Evolutionary conservation across 2,797 vertebrate genomes (phyloP).

Genomic region (Diglossa cyanea): DNA sequence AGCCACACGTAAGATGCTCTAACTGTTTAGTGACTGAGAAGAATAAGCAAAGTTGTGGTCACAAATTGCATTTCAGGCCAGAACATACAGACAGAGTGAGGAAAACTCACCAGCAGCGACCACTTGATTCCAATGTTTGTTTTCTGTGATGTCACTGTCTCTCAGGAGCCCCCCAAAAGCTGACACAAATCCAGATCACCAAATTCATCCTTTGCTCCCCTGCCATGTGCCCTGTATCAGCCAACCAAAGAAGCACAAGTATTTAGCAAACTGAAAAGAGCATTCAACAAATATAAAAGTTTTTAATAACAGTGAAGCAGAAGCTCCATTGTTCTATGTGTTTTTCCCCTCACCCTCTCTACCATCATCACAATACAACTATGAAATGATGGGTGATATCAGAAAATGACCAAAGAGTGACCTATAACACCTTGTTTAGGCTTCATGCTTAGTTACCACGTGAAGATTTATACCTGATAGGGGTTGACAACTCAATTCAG

Average conservation of each 20-base stretch:
- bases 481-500: neutral
- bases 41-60: neutral
- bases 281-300: neutral
- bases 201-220: neutral
- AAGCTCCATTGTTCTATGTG: neutral
- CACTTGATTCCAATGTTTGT: neutral
- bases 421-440: neutral
- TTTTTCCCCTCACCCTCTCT: neutral
- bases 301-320: neutral
- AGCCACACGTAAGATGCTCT: neutral
- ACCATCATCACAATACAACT: neutral
- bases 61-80: neutral
- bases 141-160: neutral
- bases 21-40: neutral
- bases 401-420: neutral
- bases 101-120: neutral
- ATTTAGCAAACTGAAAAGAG: neutral
- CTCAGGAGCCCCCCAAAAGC: neutral
- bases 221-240: rapidly evolving
- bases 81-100: rapidly evolving
- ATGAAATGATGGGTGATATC: neutral
- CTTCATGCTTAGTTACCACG: neutral
- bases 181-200: neutral
- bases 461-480: neutral
- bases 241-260: neutral